A percentile compares a stretch with the other conserved stretches of the same genome.
These are phyloP conservation scores for Rugalucina vietnamica DNA, from an alignment of 2,888 invertebrate species.

Conservation along the genomic window DNA sequence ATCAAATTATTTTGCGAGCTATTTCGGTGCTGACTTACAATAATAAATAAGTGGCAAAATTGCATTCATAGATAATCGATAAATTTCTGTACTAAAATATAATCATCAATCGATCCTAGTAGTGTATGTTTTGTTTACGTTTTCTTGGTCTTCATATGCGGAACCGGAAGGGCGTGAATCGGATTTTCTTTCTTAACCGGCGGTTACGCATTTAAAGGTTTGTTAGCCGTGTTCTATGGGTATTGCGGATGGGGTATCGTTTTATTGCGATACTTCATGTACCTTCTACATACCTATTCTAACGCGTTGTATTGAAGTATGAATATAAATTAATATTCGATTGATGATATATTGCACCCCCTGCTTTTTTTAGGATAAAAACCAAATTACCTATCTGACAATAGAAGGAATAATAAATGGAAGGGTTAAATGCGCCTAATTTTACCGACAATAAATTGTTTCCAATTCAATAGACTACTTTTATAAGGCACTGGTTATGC, in stretches of 20 bases:
- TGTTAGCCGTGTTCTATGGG: not conserved
- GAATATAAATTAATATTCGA: not conserved
- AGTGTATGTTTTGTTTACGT: no score
- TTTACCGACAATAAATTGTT: not conserved
- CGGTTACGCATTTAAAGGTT: no score
- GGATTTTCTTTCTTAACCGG: no score
- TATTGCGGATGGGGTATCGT: not conserved
- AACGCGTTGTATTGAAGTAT: not conserved
- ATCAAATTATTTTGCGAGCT: no score
- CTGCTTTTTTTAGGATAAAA: not conserved
- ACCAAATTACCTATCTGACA: not conserved
- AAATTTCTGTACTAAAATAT: no score
- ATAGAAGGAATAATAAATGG: not conserved
- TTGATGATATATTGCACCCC: not conserved
- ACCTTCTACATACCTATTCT: not conserved
- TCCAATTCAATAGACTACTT: not conserved
- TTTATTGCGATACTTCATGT: not conserved
- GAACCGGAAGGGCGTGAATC: no score
- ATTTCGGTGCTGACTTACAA: no score
- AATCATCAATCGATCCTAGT: no score
- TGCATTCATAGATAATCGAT: no score
- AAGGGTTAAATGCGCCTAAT: not conserved
- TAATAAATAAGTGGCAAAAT: no score
- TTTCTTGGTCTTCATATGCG: no score
- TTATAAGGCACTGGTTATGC: not conserved